Evolutionary conservation across 2,113 vertebrate genomes (phyloP).

Genomic region (Brachypodius melanocephalos): DNA sequence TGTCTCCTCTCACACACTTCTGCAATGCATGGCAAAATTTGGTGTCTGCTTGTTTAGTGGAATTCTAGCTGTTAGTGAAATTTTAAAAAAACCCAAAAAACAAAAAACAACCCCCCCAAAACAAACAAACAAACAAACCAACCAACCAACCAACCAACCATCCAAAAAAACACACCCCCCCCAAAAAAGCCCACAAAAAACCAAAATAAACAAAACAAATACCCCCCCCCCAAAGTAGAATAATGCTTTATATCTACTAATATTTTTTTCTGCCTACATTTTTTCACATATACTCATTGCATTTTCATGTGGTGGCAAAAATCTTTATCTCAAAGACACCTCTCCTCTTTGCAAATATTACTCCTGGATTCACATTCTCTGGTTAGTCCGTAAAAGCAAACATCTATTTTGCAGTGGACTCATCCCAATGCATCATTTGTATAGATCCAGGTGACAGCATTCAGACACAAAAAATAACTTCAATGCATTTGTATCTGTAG

Average conservation of each 20-base stretch:
- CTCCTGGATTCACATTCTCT: background rate
- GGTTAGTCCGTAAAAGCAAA: conserved; percentile 47
- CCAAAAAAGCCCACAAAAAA: too few relatives aligned
- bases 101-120: background rate
- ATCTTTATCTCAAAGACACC: background rate
- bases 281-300: background rate
- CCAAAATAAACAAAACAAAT: background rate
- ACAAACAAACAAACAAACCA: background rate
- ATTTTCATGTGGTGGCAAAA: background rate
- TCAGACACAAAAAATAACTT: conserved; percentile 52
- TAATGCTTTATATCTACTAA: background rate
- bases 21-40: background rate
- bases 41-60: background rate
- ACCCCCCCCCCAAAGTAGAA: background rate
- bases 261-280: background rate
- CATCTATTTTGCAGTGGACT: conserved; percentile 12
- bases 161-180: background rate
- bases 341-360: conserved; percentile 10
- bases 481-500: background rate
- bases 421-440: conserved; percentile 19
- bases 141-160: too few relatives aligned
- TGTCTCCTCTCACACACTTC: background rate
- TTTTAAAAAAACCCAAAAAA: background rate
- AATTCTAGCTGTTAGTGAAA: background rate
- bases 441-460: conserved; percentile 6